These are phyloP conservation scores for Caenorhabditis panamensis DNA, from an alignment of 2,888 invertebrate species.

Conservation along the genomic window DNA sequence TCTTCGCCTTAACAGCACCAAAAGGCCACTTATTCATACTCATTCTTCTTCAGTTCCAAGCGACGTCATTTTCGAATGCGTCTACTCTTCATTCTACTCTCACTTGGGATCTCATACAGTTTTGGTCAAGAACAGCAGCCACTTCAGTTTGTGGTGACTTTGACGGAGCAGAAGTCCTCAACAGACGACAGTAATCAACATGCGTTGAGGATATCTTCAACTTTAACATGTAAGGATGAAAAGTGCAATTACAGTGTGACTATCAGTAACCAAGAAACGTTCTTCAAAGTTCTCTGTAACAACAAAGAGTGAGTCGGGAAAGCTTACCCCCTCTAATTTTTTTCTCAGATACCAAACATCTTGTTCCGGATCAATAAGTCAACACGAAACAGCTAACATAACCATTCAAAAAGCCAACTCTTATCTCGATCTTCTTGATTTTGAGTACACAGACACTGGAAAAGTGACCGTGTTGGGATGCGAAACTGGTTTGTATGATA, in stretches of 20 bases:
- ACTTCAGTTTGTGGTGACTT: neutral
- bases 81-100: neutral
- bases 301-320: slow-evolving; percentile 8
- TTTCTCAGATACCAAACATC: slow-evolving; percentile 12
- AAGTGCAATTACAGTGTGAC: neutral
- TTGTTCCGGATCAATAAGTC: neutral
- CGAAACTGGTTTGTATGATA: slow-evolving; percentile 7
- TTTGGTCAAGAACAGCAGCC: neutral
- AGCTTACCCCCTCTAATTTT: neutral
- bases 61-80: slow-evolving; percentile 19
- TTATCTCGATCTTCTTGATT: slow-evolving; percentile 10
- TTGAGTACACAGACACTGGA: neutral
- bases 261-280: neutral
- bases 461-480: slow-evolving; percentile 11
- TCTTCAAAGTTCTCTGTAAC: slow-evolving; percentile 3
- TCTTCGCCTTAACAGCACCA: slow-evolving; percentile 5
- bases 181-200: neutral
- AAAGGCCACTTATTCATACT: slow-evolving; percentile 8
- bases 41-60: neutral
- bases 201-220: neutral
- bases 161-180: slow-evolving; percentile 9
- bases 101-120: neutral
- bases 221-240: neutral
- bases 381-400: slow-evolving; percentile 10
- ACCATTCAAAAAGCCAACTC: slow-evolving; percentile 8